Evolutionary conservation across 2,888 invertebrate species (phyloP).

Genomic region (Sesia bembeciformis): DNA sequence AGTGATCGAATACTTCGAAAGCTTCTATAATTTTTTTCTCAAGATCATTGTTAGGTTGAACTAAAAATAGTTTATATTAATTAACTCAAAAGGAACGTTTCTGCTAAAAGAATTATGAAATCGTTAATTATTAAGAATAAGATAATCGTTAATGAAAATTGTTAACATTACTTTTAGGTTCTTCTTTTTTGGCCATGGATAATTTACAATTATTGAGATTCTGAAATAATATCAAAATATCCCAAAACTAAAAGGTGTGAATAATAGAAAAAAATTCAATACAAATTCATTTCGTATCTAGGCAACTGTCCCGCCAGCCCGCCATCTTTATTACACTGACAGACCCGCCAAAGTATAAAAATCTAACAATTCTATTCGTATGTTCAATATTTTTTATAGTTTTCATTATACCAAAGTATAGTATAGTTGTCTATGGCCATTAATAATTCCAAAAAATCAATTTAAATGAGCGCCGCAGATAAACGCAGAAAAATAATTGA

Average conservation of each 20-base stretch:
- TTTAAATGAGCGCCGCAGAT: too few relatives aligned
- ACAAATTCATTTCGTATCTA: background rate
- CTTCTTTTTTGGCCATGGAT: slow-evolving; percentile 49
- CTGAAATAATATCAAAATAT: slow-evolving; percentile 17
- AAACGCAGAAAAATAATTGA: too few relatives aligned
- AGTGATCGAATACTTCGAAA: slow-evolving; percentile 93
- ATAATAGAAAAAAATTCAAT: background rate
- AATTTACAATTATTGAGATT: slow-evolving; percentile 28
- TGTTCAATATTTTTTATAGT: too few relatives aligned
- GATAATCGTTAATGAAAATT: background rate
- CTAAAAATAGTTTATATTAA: slow-evolving; percentile 30
- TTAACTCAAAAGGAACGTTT: background rate
- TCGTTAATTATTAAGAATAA: background rate
- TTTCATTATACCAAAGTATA: too few relatives aligned
- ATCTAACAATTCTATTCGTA: too few relatives aligned
- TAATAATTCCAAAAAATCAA: too few relatives aligned
- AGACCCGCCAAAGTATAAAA: too few relatives aligned
- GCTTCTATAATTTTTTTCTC: slow-evolving; percentile 88
- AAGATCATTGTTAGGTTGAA: slow-evolving; percentile 77
- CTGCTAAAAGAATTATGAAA: background rate
- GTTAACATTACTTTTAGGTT: slow-evolving; percentile 42
- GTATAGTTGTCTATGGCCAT: too few relatives aligned
- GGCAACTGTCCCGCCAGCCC: background rate
- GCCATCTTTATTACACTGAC: too few relatives aligned
- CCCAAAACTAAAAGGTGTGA: background rate